Evolutionary conservation across 2,888 invertebrate species (phyloP), one percentile per base, ranked within the genome.

Genomic region (Scelioninae gen. 2): DNA sequence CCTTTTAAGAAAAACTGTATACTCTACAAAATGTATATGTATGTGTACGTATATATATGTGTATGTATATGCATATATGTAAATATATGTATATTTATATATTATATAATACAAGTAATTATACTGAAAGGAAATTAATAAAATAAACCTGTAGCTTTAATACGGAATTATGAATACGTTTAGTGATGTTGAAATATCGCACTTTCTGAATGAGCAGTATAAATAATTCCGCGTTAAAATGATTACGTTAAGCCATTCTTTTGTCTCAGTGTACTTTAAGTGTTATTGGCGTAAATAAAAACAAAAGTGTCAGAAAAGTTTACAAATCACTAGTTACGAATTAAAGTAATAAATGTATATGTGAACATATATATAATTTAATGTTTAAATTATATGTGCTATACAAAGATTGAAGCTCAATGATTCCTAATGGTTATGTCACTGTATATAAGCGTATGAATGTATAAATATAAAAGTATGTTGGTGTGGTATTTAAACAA

Each of bases 381-480:
- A 67, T 65, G 67, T 74, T 71, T 74, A 16, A 74, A 64, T 58
- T 63, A 64, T 45, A 67, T 60, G 61, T 71, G 69, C 69, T 74
- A 74, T 65, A 71, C 67, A 73, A 61, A 68, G 65, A 75, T 72
- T 52, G 61, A 71, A 72, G 75, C 75, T 75, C 69, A 73, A 75
- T 75, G 69, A 75, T 75, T 75, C 73, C 70, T 75, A 73, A 50
- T 61, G 71, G 43, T 75, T 55, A 60, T 45, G 64, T 63, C 74
- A 71, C 46, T 73, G 73, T 64, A 72, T 61, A 70, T 72, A 71
- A n/a, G 64, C 53, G 68, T 63, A 60, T 75, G 60, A 58, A 18
- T 68, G 68, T 52, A 67, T 6, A 58, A 58, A 52, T 37, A 73
- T 64, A 58, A 61, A 73, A 57, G 61, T 73, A 48, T 73, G 73